Base-by-base conservation (phyloP, 1,140 invertebrate genomes). In the Hypothenemus hampei region DNA sequence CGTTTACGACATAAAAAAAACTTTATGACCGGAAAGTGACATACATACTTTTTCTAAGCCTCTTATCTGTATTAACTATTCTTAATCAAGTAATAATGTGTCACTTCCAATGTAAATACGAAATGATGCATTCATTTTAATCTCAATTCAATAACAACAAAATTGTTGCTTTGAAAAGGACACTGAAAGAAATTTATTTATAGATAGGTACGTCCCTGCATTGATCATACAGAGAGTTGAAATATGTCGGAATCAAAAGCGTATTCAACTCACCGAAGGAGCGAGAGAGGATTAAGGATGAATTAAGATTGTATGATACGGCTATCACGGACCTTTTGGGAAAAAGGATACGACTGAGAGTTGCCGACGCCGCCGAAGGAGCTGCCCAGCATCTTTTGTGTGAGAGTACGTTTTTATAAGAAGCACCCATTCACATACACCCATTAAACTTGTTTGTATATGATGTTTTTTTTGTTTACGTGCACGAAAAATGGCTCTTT, bases 251-350 rank as follows among this genome's bases (percentile, higher is more conserved):
- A 51, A 51, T 51, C 33, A 41, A 51, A 51, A 51, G 48, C 48
- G 48, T 51, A 41, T 26, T 40, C 48, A 51, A 51, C 48, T 51
- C 48, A 51, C 48, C 48, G 48, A 40, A 41, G 48, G 20, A 51
- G 48, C 48, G n/a, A n/a, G n/a, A n/a, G 48, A 41, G 23, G 48
- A 51, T 51, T 51, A 51, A 31, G 24, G 41, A 41, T n/a, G 48
- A 51, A 51, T 41, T 51, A 51, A 51, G 48, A 51, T 51, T 36
- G 48, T 37, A 51, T 41, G 48, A 51, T 51, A 51, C 48, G 48
- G 48, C 36, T 41, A 41, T 41, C 36, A 41, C 36, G 24, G 33
- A 15, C 48, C 23, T 48, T 47, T 51, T 48, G 46, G 23, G 48
- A 41, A 51, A 51, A 40, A 40, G 24, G 48, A 51, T 51, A 51